Evolutionary conservation across 2,888 invertebrate species (phyloP), one percentile per base, ranked within the genome.

Genomic region (Dilophus febrilis): DNA sequence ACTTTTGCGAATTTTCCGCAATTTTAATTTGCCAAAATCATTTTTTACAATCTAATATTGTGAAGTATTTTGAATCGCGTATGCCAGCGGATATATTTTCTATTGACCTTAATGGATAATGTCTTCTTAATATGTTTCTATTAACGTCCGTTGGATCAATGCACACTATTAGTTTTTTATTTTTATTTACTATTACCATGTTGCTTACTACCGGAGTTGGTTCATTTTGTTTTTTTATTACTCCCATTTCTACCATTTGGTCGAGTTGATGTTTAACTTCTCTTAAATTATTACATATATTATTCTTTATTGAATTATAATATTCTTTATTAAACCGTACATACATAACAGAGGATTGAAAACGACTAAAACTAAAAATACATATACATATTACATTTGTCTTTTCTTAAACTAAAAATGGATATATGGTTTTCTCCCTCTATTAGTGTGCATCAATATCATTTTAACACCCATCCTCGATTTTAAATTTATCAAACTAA

Each of bases 21-120:
- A 49, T 44, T 33, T 35, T 35, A 4, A 47, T 42, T 32, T 50
- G 46, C 48, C 46, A 48, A 33, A 50, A 49, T 3, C 48, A 45
- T 32, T 41, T 42, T 3, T 41, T 36, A n/a, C 40, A 33, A 16
- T 38, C 33, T 3, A 33, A 27, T 27, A 31, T 36, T 2, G 43
- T 40, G 31, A 45, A 46, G 39, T 29, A 42, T 36, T 44, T 45
- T 16, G 45, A 43, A 14, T 13, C 40, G 19, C 43, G 35, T 17
- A 47, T 42, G 12, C 37, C 41, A 3, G 44, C 44, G 10, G 40
- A 29, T 5, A 44, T 44, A 34, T 44, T 37, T 40, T 42, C 44
- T 11, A 41, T 8, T n/a, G 44, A 40, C 29, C 35, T 38, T 27
- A 41, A 12, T 28, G 38, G 41, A 11, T 34, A 35, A 14, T 40